Percentiles rank a stretch among this genome's conserved stretches.
Evolutionary conservation across 2,888 invertebrate genomes (phyloP).

Genomic region (Idaea biselata): DNA sequence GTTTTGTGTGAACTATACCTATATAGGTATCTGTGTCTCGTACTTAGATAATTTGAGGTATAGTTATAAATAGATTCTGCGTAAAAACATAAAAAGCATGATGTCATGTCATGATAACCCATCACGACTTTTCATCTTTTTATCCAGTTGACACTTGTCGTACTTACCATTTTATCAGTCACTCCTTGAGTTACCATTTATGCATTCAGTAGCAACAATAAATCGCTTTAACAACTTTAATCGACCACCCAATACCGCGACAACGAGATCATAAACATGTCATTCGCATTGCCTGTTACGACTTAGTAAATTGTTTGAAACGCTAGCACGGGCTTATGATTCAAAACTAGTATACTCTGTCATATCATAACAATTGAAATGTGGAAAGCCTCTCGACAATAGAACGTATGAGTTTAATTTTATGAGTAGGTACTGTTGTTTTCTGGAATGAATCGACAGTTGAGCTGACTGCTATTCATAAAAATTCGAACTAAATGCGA

Average conservation of each 20-base stretch:
- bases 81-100: too few species aligned
- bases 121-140: too few species aligned
- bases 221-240: not conserved
- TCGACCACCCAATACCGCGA: constrained; percentile 2
- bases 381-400: constrained; percentile 21
- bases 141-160: not conserved
- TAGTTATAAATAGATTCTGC: too few species aligned
- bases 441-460: not conserved
- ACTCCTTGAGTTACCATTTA: constrained; percentile 9
- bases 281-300: constrained; percentile 40
- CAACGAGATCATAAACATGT: constrained; percentile 41
- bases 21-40: too few species aligned
- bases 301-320: constrained; percentile 44
- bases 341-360: constrained; percentile 35
- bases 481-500: too few species aligned
- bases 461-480: not conserved
- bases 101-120: too few species aligned
- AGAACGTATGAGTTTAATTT: constrained; percentile 14
- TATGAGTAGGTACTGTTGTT: constrained; percentile 12
- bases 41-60: too few species aligned
- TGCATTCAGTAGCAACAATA: constrained; percentile 1
- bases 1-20: too few species aligned
- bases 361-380: constrained; percentile 36
- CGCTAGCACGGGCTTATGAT: constrained; percentile 40
- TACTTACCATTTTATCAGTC: constrained; percentile 5